phyloP scores from a whole-genome alignment of 2,888 invertebrate species.

The Sipunculus nudus region DNA sequence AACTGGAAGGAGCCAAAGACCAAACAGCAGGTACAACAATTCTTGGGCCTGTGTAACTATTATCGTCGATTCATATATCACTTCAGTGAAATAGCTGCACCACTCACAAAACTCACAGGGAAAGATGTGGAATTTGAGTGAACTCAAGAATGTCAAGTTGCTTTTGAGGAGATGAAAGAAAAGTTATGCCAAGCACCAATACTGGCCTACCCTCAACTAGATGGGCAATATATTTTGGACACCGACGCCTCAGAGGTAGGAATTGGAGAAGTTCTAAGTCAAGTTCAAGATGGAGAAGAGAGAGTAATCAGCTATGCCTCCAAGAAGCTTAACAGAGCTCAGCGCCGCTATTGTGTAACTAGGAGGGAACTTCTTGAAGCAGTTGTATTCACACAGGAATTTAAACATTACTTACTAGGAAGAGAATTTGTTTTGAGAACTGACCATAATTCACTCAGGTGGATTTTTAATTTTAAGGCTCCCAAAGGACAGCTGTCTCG shows the following conservation, averaged over 20 bases:
- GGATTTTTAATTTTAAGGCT: neutral
- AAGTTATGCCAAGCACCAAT: constrained; percentile 18
- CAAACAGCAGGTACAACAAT: neutral
- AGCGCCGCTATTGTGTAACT: neutral
- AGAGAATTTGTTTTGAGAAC: neutral
- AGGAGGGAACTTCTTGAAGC: neutral
- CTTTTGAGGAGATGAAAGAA: neutral
- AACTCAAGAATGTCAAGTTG: neutral
- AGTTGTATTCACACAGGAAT: neutral
- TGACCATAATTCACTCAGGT: neutral
- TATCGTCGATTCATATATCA: neutral
- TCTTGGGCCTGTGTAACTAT: constrained; percentile 5
- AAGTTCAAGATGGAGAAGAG: too few species aligned
- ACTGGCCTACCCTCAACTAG: neutral
- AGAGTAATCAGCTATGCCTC: neutral
- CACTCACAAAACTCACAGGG: neutral
- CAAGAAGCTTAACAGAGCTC: neutral
- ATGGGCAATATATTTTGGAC: neutral
- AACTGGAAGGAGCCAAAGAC: constrained; percentile 8
- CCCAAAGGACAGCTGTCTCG: neutral
- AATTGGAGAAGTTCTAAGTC: constrained; percentile 22
- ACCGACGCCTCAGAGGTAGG: neutral
- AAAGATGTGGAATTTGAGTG: neutral
- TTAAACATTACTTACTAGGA: neutral
- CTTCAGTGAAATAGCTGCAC: neutral